Conservation (phyloP, 64 coral and sea anemone genomes). For the Stichodactyla mertensii region DNA sequence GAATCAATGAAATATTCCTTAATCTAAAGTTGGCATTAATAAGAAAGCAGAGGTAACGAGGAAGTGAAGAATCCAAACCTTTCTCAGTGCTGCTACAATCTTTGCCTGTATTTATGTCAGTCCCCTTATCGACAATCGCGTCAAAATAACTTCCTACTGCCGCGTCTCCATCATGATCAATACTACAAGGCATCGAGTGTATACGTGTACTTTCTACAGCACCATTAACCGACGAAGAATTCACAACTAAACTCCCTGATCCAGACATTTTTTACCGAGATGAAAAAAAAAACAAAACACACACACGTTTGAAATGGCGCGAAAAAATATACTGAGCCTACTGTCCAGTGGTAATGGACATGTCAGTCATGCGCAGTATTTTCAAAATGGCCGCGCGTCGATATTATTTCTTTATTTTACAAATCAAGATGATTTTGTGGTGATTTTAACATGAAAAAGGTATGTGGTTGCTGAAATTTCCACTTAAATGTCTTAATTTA, state of each 20-base stretch:
- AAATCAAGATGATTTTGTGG: not conserved
- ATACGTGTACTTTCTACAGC: conserved; percentile 42
- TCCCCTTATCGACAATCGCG: conserved; percentile 27
- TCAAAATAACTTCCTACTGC: conserved; percentile 59
- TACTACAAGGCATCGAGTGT: conserved; percentile 77
- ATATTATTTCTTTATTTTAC: not conserved
- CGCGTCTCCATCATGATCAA: conserved; percentile 70
- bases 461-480: not conserved
- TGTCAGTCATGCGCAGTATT: not conserved
- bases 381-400: conserved; percentile 12
- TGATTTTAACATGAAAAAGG: not conserved
- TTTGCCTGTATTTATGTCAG: not conserved
- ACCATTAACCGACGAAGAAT: conserved; percentile 10
- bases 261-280: not conserved
- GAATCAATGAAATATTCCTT: not conserved
- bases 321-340: not conserved
- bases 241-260: not conserved
- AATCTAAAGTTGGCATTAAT: not conserved
- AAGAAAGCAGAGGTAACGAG: not conserved
- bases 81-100: not conserved
- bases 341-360: not conserved
- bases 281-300: not conserved
- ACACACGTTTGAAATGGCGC: not conserved
- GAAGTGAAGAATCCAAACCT: not conserved
- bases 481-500: not conserved